A percentile compares a stretch with the other conserved stretches of the same genome.
These are phyloP conservation scores for Tricholaema leucomelas DNA, from an alignment of 2,113 vertebrate species.

Conservation along the genomic window DNA sequence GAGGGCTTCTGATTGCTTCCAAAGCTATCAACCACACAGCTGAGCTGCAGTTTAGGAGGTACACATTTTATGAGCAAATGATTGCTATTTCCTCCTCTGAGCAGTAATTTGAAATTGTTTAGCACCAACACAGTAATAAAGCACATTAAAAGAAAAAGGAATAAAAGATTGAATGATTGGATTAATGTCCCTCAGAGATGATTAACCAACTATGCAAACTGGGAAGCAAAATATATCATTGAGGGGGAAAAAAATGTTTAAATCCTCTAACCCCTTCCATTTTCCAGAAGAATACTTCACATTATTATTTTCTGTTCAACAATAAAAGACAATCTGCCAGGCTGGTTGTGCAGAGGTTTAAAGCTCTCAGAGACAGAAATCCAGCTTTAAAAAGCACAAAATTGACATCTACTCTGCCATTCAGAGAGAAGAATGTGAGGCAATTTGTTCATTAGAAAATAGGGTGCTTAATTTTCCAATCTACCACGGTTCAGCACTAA, in stretches of 20 bases:
- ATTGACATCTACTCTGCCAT: not conserved
- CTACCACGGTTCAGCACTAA: not conserved
- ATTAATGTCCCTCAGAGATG: not conserved
- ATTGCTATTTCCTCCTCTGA: not conserved
- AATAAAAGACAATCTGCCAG: not conserved
- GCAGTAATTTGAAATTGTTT: slow-evolving; percentile 4
- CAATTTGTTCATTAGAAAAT: not conserved
- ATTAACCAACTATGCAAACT: not conserved
- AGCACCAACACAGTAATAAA: not conserved
- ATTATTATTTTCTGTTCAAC: not conserved
- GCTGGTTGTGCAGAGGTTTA: not conserved
- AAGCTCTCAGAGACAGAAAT: not conserved
- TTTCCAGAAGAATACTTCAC: not conserved
- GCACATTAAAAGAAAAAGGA: not conserved
- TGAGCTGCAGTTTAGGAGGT: not conserved
- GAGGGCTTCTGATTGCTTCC: not conserved
- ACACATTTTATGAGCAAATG: not conserved
- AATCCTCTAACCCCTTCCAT: not conserved
- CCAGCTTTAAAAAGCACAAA: not conserved
- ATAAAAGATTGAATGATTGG: not conserved
- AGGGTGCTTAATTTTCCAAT: not conserved
- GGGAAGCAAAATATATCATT: not conserved
- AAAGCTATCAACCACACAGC: slow-evolving; percentile 3
- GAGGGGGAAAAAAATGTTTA: not conserved
- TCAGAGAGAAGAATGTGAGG: not conserved